Evolutionary conservation across 2,888 invertebrate species (phyloP).

Genomic region (Eucera pruinosa): DNA sequence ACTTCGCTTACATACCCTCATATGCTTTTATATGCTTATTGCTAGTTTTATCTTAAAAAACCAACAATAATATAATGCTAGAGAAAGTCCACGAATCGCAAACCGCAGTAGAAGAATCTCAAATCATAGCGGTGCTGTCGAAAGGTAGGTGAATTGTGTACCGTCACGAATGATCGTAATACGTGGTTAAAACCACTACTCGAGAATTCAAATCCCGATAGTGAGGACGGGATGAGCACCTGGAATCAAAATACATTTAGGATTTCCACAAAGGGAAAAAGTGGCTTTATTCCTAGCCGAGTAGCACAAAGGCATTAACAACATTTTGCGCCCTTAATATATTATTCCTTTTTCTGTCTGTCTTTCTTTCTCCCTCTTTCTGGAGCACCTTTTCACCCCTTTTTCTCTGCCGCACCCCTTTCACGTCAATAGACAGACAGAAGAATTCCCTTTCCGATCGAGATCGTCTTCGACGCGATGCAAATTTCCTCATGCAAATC

Average conservation of each 20-base stretch:
- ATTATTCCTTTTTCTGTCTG: slow-evolving; percentile 77
- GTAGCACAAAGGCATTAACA: slow-evolving; percentile 80
- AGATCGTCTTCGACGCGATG: slow-evolving; percentile 76
- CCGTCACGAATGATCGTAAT: slow-evolving; percentile 26
- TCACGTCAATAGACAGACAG: slow-evolving; percentile 54
- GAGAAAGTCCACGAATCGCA: neutral
- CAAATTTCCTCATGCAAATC: slow-evolving; percentile 84
- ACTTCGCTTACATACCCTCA: no score
- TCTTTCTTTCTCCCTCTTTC: neutral
- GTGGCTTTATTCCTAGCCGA: slow-evolving; percentile 75
- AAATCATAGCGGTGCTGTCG: neutral
- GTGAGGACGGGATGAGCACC: slow-evolving; percentile 34
- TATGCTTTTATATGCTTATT: no score
- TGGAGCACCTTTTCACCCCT: slow-evolving; percentile 71
- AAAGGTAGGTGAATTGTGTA: slow-evolving; percentile 20
- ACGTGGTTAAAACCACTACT: slow-evolving; percentile 45
- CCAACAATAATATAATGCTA: no score
- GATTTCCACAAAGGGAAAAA: slow-evolving; percentile 78
- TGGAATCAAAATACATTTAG: slow-evolving; percentile 77
- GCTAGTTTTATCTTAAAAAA: no score
- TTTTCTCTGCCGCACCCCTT: slow-evolving; percentile 59
- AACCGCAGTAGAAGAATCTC: neutral
- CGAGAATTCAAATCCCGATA: slow-evolving; percentile 52
- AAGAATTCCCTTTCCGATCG: slow-evolving; percentile 63
- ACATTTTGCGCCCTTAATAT: slow-evolving; percentile 83